Evolutionary conservation across 2,888 invertebrate genomes (phyloP).

Genomic region (Stratiomys singularior): DNA sequence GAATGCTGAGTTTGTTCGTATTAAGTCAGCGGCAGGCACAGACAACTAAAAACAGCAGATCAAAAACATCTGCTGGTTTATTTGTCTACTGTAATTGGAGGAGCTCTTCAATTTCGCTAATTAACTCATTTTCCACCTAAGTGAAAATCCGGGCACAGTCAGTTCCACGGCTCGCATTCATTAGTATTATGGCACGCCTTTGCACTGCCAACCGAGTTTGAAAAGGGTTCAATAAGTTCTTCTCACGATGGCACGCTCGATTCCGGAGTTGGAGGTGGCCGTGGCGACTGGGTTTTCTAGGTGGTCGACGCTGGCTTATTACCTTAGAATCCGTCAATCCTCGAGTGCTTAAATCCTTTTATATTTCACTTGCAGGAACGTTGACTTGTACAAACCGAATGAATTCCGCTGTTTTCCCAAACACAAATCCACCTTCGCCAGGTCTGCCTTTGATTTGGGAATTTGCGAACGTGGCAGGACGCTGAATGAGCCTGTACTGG

Average conservation of each 20-base stretch:
- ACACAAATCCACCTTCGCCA: background rate
- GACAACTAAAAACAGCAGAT: background rate
- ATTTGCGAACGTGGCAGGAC: background rate
- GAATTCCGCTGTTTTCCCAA: constrained; percentile 2
- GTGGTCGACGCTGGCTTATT: constrained; percentile 25
- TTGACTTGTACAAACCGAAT: background rate
- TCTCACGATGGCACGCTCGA: background rate
- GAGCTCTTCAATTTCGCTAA: constrained; percentile 44
- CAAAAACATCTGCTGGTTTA: constrained; percentile 44
- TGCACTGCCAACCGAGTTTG: background rate
- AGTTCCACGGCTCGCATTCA: constrained; percentile 6
- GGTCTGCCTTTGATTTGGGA: constrained; percentile 6
- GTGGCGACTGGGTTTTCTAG: background rate
- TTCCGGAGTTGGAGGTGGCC: background rate
- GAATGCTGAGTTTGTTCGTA: background rate
- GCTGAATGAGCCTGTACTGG: background rate
- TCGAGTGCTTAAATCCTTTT: constrained; percentile 19
- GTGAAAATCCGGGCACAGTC: constrained; percentile 2
- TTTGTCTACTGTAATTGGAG: constrained; percentile 35
- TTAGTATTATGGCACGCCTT: constrained; percentile 32
- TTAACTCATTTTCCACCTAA: constrained; percentile 46
- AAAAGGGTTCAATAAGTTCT: constrained; percentile 38
- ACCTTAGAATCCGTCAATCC: constrained; percentile 14
- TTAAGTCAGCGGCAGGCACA: background rate
- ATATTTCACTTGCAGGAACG: background rate